A percentile compares a stretch with the other conserved stretches of the same genome.
phyloP scores from a whole-genome alignment of 2,113 vertebrate genomes.

The Oreotragus oreotragus region DNA sequence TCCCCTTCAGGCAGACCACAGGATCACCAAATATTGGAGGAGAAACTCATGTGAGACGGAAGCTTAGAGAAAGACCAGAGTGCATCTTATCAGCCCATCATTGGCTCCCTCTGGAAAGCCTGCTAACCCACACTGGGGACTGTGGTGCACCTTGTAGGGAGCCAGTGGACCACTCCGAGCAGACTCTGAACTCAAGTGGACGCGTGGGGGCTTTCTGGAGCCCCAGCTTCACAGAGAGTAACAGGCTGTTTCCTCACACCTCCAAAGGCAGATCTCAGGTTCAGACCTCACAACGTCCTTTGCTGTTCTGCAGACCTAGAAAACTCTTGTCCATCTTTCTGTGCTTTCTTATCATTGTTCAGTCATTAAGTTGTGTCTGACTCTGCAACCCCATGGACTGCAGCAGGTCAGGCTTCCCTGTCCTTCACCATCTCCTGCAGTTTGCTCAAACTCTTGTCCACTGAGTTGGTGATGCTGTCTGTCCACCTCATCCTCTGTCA shows the following conservation, averaged over 20 bases:
- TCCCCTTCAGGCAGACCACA: not conserved
- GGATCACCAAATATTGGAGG: not conserved
- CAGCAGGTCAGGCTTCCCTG: not conserved
- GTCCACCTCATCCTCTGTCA: not conserved
- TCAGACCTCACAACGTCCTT: not conserved
- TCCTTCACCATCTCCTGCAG: not conserved
- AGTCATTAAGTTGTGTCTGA: accelerated
- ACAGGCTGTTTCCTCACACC: not conserved
- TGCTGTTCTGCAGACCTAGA: not conserved
- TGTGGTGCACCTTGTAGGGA: not conserved
- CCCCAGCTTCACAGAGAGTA: not conserved
- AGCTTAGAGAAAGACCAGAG: not conserved
- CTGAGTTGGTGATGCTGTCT: not conserved
- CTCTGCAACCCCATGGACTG: not conserved
- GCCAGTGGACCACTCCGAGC: accelerated
- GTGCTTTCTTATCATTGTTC: not conserved
- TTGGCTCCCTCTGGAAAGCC: not conserved
- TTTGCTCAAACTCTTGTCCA: not conserved
- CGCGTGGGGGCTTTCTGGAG: not conserved
- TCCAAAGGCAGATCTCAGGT: not conserved
- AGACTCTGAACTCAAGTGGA: not conserved
- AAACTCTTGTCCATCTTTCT: not conserved
- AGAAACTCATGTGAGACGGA: not conserved
- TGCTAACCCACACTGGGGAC: not conserved
- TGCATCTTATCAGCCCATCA: not conserved